Base-by-base conservation (phyloP, 1,140 invertebrate species). In the Euura lappo region DNA sequence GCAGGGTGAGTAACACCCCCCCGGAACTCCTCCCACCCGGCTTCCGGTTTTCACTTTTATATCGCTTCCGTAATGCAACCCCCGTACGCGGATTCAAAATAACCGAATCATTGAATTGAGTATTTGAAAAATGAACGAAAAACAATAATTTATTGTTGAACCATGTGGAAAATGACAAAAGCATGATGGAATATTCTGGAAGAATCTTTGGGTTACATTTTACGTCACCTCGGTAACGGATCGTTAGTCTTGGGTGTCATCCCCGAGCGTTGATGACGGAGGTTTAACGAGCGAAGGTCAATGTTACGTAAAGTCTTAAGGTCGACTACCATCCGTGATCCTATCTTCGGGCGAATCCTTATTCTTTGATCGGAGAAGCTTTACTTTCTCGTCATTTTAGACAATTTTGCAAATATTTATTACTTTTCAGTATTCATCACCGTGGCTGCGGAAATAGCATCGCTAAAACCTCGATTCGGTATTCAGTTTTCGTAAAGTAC, bases 1-100 rank as follows among this genome's bases (percentile, higher is more conserved):
- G 81, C 85, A 85, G 75, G 84, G 87, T 88, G 79, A 86, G 85
- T 86, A 79, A n/a, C 71, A 44, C 28, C 28, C 28, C 28, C 45
- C 67, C 67, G 51, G 66, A 72, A 10, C 45, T 51, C 51, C 44
- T 60, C 51, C 8, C 51, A 60, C 51, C 13, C 51, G 13, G 51
- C 51, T 11, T 60, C 51, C 51, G 51, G 8, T 60, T n/a, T 60
- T 60, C 51, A 28, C 28, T 28, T 28, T 28, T 28, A 28, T 28
- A 28, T 28, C 51, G 51, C 51, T 60, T 60, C 51, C 13, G 51
- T n/a, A 11, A 60, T 5, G 8, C 13, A 28, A 28, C 28, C 28
- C 28, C 28, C 28, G 28, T 28, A 28, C 28, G 28, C 28, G 28
- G 28, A 28, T 28, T 28, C 28, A 28, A 28, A 28, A 28, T 28